Conservation (phyloP, 2,113 vertebrate species). For the Sitta europaea region DNA sequence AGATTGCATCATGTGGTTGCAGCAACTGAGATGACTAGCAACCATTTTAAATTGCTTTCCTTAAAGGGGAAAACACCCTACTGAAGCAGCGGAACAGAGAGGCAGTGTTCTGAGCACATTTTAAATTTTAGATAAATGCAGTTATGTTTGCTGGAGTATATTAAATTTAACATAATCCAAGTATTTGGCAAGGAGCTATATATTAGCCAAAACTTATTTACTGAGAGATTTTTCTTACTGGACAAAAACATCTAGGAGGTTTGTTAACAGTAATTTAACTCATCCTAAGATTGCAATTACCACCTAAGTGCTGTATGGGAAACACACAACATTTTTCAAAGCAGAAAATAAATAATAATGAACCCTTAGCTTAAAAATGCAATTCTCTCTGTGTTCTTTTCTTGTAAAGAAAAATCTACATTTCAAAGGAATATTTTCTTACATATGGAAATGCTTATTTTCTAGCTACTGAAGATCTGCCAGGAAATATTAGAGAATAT, state of each 20-base stretch:
- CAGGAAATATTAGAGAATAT: conserved; percentile 52
- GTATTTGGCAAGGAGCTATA: not conserved
- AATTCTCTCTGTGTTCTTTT: conserved; percentile 21
- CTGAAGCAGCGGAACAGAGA: not conserved
- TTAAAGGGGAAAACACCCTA: conserved; percentile 48
- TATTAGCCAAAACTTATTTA: conserved; percentile 19
- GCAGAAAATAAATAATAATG: conserved; percentile 46
- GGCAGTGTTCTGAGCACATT: not conserved
- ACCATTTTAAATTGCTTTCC: conserved; percentile 21
- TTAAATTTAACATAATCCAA: not conserved
- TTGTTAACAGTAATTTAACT: conserved; percentile 11
- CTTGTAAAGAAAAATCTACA: conserved; percentile 46
- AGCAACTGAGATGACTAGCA: conserved; percentile 36
- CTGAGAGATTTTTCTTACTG: not conserved
- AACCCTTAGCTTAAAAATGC: conserved; percentile 25
- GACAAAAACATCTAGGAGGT: not conserved
- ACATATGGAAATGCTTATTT: conserved; percentile 65
- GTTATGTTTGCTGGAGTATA: not conserved
- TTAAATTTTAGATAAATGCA: not conserved
- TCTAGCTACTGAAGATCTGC: conserved; percentile 43
- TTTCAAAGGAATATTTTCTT: conserved; percentile 66
- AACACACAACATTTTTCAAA: conserved; percentile 43
- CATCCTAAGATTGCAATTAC: conserved; percentile 40
- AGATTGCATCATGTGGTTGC: conserved; percentile 37
- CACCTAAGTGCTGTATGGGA: not conserved